These are phyloP conservation scores for Steinernema hermaphroditum DNA, from an alignment of 2,888 invertebrate species.

Conservation along the genomic window DNA sequence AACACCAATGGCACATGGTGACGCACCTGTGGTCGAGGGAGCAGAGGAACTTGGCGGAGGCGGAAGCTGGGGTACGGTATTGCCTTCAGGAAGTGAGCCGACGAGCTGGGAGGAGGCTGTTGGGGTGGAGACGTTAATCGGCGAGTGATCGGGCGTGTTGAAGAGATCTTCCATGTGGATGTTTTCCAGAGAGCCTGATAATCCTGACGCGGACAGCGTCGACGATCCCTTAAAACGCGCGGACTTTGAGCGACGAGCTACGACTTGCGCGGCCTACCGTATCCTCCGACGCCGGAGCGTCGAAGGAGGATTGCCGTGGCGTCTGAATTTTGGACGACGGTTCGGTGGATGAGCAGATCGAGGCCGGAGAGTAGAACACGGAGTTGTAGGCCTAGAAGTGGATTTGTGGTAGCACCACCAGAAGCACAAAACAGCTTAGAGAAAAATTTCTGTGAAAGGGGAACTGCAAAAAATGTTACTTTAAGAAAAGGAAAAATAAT, in stretches of 20 bases:
- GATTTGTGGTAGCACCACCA: too few relatives aligned
- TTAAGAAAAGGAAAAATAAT: too few relatives aligned
- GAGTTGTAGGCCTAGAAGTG: slow-evolving; percentile 6
- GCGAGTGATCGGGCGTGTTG: slow-evolving; percentile 20
- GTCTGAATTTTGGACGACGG: slow-evolving; percentile 22
- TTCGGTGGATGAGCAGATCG: background rate
- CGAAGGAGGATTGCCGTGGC: slow-evolving; percentile 6
- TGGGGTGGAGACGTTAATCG: background rate
- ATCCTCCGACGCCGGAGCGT: slow-evolving; percentile 24
- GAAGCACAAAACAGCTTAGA: background rate
- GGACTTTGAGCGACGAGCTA: background rate
- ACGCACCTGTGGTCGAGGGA: slow-evolving; percentile 3
- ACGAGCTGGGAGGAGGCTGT: background rate
- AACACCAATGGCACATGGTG: background rate
- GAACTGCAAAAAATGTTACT: too few relatives aligned
- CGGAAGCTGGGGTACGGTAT: background rate
- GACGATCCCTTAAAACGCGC: background rate
- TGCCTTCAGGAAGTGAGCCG: background rate
- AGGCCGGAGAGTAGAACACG: background rate
- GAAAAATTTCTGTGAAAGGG: background rate
- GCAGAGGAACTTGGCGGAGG: slow-evolving; percentile 1
- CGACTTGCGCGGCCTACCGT: background rate
- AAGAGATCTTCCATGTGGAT: slow-evolving; percentile 17
- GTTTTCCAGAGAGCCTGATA: slow-evolving; percentile 15
- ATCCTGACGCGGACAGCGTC: slow-evolving; percentile 2